Percentiles rank a stretch among this genome's conserved stretches.
These are phyloP conservation scores for Todus mexicanus DNA, from an alignment of 2,797 vertebrate species.

Conservation along the genomic window DNA sequence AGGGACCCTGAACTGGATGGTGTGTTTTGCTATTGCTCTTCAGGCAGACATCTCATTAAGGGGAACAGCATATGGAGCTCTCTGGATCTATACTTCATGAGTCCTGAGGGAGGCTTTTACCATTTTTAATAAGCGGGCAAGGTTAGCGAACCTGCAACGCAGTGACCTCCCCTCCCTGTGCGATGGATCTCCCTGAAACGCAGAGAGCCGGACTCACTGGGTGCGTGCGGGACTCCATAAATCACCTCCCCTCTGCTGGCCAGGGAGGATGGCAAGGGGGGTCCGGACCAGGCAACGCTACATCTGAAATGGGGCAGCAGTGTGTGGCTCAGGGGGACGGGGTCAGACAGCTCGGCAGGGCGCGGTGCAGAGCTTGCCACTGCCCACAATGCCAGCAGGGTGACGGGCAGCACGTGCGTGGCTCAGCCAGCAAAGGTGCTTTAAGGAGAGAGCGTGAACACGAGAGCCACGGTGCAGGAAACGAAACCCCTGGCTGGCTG, in stretches of 20 bases:
- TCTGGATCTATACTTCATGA: constrained; percentile 67
- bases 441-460: neutral
- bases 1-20: constrained; percentile 64
- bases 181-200: constrained; percentile 49
- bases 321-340: fast-evolving
- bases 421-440: neutral
- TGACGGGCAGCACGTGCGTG: fast-evolving
- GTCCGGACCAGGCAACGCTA: neutral
- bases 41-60: constrained; percentile 74
- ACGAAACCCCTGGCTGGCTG: neutral
- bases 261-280: neutral
- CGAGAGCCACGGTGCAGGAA: neutral
- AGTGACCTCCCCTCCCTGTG: constrained; percentile 47
- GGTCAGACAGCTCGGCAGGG: neutral
- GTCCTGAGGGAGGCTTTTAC: constrained; percentile 71
- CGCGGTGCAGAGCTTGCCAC: neutral
- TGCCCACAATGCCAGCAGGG: fast-evolving
- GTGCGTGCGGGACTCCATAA: neutral
- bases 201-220: neutral
- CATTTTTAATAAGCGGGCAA: constrained; percentile 71
- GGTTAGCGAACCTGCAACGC: constrained; percentile 66
- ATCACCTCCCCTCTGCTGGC: neutral
- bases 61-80: constrained; percentile 60
- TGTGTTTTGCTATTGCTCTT: constrained; percentile 69
- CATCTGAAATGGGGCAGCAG: fast-evolving